These are phyloP conservation scores for Drosophila anomelani DNA, from an alignment of 2,888 invertebrate genomes.

Conservation along the genomic window DNA sequence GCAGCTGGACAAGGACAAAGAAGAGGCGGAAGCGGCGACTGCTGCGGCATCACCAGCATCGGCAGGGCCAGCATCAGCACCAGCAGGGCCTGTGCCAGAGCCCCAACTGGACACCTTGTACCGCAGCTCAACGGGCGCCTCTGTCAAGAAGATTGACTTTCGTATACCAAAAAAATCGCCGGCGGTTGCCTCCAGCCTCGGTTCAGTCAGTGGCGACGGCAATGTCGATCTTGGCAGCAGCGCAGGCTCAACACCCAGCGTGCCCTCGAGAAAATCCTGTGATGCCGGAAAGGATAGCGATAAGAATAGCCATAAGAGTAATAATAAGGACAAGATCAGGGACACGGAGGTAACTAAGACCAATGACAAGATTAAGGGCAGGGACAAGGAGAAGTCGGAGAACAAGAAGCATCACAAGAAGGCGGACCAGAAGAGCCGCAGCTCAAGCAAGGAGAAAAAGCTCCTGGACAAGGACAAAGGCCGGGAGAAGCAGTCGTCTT, in stretches of 20 bases:
- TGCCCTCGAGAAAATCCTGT: slow-evolving; percentile 13
- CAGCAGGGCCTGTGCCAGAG: neutral
- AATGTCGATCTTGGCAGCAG: neutral
- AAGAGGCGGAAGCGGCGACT: neutral
- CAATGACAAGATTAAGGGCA: slow-evolving; percentile 5
- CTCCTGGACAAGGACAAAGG: neutral
- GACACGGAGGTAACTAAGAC: neutral
- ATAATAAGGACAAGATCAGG: slow-evolving; percentile 10
- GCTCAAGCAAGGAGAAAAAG: slow-evolving; percentile 7
- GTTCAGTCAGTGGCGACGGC: neutral
- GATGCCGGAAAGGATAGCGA: slow-evolving; percentile 22
- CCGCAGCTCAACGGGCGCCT: slow-evolving; percentile 53
- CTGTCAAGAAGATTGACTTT: slow-evolving; percentile 68
- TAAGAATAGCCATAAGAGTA: slow-evolving; percentile 17
- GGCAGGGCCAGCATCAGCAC: neutral
- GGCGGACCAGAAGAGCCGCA: neutral
- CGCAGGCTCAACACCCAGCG: neutral
- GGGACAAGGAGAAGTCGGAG: slow-evolving; percentile 2
- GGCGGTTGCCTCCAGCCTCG: neutral
- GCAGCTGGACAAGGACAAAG: neutral
- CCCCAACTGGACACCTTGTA: slow-evolving; percentile 79
- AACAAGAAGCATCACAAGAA: slow-evolving; percentile 9
- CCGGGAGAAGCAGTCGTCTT: neutral
- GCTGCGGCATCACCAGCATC: too few relatives aligned
- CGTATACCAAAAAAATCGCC: slow-evolving; percentile 76